Percentiles rank a stretch among this genome's conserved stretches.
Evolutionary conservation across 2,113 vertebrate species (phyloP).

Genomic region (Malurus elegans): DNA sequence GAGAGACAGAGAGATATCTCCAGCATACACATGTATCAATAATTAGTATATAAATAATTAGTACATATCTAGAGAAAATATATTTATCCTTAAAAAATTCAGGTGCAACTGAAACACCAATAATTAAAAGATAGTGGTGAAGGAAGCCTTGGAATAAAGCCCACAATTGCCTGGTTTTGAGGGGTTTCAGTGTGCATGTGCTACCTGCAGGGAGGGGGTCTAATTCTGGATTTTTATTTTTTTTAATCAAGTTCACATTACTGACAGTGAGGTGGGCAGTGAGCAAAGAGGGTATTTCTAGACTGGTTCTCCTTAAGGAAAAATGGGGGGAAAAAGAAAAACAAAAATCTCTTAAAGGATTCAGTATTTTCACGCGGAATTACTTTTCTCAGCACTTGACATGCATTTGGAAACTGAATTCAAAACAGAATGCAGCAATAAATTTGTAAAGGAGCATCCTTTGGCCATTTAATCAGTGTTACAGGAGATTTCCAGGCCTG

Average conservation of each 20-base stretch:
- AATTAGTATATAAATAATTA: neutral
- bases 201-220: too few relatives aligned
- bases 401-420: neutral
- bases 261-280: neutral
- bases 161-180: neutral
- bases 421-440: neutral
- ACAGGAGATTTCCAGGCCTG: neutral
- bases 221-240: neutral
- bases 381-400: neutral
- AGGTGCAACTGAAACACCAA: neutral
- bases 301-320: neutral
- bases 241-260: neutral
- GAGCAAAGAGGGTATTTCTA: neutral
- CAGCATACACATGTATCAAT: neutral
- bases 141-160: neutral
- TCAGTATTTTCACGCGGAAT: neutral
- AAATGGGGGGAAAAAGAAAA: neutral
- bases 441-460: neutral
- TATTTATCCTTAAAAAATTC: neutral
- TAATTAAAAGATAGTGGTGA: neutral
- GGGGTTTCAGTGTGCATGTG: accelerated
- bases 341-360: neutral
- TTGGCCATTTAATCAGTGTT: neutral
- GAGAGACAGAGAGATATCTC: neutral
- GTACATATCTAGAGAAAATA: accelerated